Conservation (phyloP, 2,888 invertebrate species). For the Caenorhabditis imperialis region DNA sequence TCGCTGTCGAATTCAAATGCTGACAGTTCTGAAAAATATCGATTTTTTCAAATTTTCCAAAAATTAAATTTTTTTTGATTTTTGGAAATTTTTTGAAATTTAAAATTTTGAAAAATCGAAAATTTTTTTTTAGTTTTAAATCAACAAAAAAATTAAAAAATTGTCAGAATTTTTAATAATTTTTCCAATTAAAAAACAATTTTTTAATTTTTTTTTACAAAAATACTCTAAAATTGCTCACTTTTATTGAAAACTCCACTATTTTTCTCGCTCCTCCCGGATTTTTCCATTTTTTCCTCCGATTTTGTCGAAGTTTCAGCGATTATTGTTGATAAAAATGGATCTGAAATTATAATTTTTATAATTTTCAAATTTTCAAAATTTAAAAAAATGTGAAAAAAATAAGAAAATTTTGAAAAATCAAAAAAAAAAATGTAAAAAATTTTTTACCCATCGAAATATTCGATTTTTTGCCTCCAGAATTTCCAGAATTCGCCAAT, state of each 20-base stretch:
- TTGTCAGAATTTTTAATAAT: not conserved
- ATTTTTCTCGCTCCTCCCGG: too few species aligned
- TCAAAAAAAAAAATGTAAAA: too few species aligned
- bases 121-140: not conserved
- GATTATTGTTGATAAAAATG: not conserved
- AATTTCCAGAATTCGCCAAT: too few species aligned
- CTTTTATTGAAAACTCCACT: slow-evolving; percentile 21
- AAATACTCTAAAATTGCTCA: too few species aligned
- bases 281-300: too few species aligned
- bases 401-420: too few species aligned
- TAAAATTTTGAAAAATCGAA: not conserved
- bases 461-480: too few species aligned
- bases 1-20: slow-evolving; percentile 37
- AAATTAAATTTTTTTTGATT: not conserved
- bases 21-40: slow-evolving; percentile 26
- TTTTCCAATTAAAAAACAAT: not conserved
- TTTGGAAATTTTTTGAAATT: not conserved
- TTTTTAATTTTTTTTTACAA: slow-evolving; percentile 1
- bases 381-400: too few species aligned
- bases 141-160: not conserved
- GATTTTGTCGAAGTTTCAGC: slow-evolving; percentile 13
- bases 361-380: too few species aligned
- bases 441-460: too few species aligned
- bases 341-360: too few species aligned
- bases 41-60: too few species aligned